These are phyloP conservation scores for Aphodius sticticus DNA, from an alignment of 2,888 invertebrate species.

Conservation along the genomic window DNA sequence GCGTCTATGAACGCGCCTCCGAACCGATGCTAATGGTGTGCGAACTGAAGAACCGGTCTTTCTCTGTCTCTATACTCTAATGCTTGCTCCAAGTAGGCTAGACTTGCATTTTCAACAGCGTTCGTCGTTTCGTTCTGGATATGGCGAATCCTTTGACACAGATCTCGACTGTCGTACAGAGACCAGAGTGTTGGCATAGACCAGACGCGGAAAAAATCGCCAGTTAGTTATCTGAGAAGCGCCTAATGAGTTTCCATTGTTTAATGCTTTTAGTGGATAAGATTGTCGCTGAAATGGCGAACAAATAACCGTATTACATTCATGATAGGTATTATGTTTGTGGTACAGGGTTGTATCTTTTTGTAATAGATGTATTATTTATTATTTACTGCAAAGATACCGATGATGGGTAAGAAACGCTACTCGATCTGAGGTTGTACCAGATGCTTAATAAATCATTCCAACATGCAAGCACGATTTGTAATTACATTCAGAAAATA, in stretches of 20 bases:
- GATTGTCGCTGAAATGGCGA: background rate
- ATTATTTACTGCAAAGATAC: too few relatives aligned
- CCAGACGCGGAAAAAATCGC: background rate
- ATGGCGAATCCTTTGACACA: background rate
- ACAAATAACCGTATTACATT: too few relatives aligned
- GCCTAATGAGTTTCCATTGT: background rate
- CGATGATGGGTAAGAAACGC: too few relatives aligned
- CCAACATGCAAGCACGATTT: too few relatives aligned
- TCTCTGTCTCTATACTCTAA: background rate
- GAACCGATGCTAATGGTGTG: background rate
- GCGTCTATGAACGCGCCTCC: background rate
- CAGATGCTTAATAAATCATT: too few relatives aligned
- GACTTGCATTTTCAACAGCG: background rate
- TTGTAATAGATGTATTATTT: too few relatives aligned
- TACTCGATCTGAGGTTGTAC: too few relatives aligned
- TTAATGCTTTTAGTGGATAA: background rate
- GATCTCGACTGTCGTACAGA: background rate
- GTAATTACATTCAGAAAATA: too few relatives aligned
- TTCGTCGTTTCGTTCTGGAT: background rate
- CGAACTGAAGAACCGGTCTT: background rate
- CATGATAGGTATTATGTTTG: too few relatives aligned
- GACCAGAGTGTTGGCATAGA: background rate
- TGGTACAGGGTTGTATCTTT: too few relatives aligned
- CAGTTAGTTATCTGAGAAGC: background rate
- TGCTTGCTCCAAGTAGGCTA: background rate